A percentile compares a stretch with the other conserved stretches of the same genome.
Evolutionary conservation across 92 coral and sea anemone species (phyloP).

Genomic region (Porites rus): DNA sequence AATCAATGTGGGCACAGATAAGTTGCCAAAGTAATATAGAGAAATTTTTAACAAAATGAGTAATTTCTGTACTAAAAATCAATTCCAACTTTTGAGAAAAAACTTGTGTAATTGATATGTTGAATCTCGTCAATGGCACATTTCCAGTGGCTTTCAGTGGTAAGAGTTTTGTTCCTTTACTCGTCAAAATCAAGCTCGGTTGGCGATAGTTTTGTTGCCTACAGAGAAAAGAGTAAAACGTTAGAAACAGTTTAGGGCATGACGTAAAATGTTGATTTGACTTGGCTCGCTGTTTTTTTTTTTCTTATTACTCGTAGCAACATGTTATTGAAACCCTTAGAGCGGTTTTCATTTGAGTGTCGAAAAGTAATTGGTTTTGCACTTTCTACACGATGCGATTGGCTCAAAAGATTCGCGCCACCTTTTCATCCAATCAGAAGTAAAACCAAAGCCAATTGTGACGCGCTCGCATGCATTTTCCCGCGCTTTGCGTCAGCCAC

Average conservation of each 20-base stretch:
- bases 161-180: background rate
- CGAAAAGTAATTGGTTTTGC: too few relatives aligned
- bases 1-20: background rate
- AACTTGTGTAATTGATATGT: background rate
- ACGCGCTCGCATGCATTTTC: too few relatives aligned
- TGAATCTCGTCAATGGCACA: background rate
- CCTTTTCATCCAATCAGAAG: too few relatives aligned
- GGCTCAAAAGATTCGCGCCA: too few relatives aligned
- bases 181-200: constrained; percentile 17
- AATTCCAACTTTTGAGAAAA: background rate
- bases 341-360: too few relatives aligned
- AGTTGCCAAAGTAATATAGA: background rate
- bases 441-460: too few relatives aligned
- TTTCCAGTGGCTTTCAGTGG: background rate
- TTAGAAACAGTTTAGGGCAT: background rate
- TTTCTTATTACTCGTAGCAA: background rate
- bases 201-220: constrained; percentile 15
- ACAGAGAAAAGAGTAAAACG: background rate
- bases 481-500: too few relatives aligned
- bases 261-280: background rate
- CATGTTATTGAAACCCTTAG: too few relatives aligned
- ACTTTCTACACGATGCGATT: too few relatives aligned
- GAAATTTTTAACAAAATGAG: background rate
- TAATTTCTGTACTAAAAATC: background rate
- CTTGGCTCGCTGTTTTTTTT: background rate